Conservation (phyloP, 2,113 vertebrate species). For the Delphinapterus leucas region DNA sequence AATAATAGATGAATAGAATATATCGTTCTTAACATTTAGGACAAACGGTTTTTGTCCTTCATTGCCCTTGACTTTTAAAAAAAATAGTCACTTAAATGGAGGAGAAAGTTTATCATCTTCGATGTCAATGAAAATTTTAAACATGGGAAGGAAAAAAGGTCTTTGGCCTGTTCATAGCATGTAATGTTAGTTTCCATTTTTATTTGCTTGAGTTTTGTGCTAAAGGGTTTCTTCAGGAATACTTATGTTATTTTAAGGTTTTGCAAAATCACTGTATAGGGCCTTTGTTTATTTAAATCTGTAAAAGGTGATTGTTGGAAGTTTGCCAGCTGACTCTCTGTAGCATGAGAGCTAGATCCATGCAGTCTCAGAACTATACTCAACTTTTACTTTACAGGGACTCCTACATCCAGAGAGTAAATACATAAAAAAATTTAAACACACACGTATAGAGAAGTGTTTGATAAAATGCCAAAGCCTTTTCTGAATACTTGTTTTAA, state of each 20-base stretch:
- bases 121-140: neutral
- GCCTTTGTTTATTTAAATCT: slow-evolving; percentile 43
- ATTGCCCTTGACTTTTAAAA: neutral
- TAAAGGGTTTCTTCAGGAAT: neutral
- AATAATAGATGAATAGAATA: neutral
- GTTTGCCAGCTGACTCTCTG: neutral
- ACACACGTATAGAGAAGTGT: neutral
- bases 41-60: neutral
- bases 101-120: neutral
- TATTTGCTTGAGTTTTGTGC: neutral
- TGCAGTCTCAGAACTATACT: neutral
- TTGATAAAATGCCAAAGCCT: neutral
- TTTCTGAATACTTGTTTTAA: slow-evolving; percentile 11
- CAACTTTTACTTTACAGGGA: neutral
- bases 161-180: neutral
- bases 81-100: neutral
- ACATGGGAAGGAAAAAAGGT: neutral
- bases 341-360: neutral
- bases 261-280: neutral
- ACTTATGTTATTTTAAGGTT: slow-evolving; percentile 1
- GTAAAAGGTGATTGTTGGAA: neutral
- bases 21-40: neutral
- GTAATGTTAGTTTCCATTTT: neutral
- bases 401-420: neutral
- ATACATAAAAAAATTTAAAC: neutral